A percentile compares a stretch with the other conserved stretches of the same genome.
Conservation (phyloP, 2,113 vertebrate genomes). For the Burhinus oedicnemus region DNA sequence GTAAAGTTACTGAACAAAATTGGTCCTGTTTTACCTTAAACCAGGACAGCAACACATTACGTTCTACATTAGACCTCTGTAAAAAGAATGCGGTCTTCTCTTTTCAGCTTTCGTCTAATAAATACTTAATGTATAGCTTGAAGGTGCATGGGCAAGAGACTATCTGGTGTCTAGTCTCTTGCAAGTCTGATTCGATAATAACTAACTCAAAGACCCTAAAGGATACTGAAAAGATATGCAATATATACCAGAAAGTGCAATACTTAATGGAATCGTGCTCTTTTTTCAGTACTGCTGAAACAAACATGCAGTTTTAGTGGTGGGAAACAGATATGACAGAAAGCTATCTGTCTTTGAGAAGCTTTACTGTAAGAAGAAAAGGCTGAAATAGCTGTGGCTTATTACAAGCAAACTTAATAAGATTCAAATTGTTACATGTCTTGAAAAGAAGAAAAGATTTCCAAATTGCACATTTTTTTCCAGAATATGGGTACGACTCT, state of each 20-base stretch:
- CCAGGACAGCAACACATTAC: neutral
- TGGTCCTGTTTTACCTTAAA: no score
- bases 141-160: slow-evolving; percentile 22
- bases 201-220: slow-evolving; percentile 10
- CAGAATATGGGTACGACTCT: slow-evolving; percentile 14
- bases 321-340: neutral
- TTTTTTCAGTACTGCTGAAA: neutral
- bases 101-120: slow-evolving; percentile 31
- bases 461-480: slow-evolving; percentile 37
- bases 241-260: neutral
- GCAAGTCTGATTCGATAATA: slow-evolving; percentile 39
- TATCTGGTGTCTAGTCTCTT: neutral
- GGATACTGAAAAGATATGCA: slow-evolving; percentile 3
- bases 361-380: neutral
- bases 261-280: neutral
- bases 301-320: neutral
- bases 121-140: slow-evolving; percentile 49
- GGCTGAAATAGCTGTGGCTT: slow-evolving; percentile 14
- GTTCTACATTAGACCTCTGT: neutral
- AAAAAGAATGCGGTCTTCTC: slow-evolving; percentile 16
- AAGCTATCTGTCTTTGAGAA: neutral
- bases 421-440: slow-evolving; percentile 36
- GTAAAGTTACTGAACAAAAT: no score
- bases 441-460: slow-evolving; percentile 26
- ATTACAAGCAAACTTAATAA: slow-evolving; percentile 17